Evolutionary conservation across 2,797 vertebrate species (phyloP).

Genomic region (Meriones psammophilus): DNA sequence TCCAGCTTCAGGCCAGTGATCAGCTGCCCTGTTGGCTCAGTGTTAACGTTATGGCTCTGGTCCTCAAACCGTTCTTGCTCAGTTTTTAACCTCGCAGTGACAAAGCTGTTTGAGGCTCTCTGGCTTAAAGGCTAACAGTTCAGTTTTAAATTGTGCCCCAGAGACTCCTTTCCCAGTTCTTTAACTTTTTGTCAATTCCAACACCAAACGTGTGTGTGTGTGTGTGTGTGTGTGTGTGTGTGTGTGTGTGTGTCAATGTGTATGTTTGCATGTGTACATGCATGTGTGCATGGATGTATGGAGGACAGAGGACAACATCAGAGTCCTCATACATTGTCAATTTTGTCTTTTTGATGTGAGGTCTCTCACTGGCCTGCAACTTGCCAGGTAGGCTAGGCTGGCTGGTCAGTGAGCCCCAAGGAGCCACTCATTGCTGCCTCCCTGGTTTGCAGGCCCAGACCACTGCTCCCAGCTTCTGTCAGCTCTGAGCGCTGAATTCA

Average conservation of each 20-base stretch:
- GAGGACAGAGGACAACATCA: background rate
- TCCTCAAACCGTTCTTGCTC: background rate
- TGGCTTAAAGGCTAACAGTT: background rate
- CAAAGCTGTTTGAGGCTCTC: background rate
- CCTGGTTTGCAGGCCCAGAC: too few relatives aligned
- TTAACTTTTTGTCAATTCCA: background rate
- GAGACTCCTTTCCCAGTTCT: background rate
- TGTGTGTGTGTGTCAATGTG: background rate
- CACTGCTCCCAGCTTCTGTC: background rate
- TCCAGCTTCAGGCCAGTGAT: background rate
- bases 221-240: background rate
- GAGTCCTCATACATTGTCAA: background rate
- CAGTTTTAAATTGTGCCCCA: background rate
- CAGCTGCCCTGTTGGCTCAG: background rate
- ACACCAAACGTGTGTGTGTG: background rate
- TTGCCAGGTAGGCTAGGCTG: background rate
- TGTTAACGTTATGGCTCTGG: background rate
- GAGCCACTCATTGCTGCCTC: background rate
- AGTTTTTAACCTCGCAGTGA: background rate
- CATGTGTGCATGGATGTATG: too few relatives aligned
- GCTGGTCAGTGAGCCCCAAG: background rate
- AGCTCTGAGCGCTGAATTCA: background rate
- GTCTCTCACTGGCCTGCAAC: background rate
- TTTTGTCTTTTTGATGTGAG: background rate
- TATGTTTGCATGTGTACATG: too few relatives aligned